Evolutionary conservation across 1,140 invertebrate species (phyloP).

Genomic region (Latrodectus geometricus): DNA sequence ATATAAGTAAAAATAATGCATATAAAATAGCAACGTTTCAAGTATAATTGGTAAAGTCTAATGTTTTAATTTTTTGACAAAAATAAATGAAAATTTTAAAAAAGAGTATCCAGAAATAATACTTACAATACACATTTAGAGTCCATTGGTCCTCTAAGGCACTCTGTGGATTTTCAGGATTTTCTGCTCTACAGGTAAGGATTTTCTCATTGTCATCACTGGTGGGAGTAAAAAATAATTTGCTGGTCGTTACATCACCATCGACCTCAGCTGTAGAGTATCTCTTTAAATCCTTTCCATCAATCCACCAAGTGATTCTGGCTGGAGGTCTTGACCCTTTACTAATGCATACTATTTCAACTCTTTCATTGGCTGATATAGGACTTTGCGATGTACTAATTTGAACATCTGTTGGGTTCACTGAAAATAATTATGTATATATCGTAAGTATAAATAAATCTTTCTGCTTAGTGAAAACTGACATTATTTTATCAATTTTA

Average conservation of each 20-base stretch:
- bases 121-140: constrained; percentile 64
- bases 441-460: too few species aligned
- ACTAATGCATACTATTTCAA: constrained; percentile 84
- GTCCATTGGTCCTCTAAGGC: constrained; percentile 63
- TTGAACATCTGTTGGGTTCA: constrained; percentile 82
- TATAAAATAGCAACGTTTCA: background rate
- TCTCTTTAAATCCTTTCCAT: constrained; percentile 42
- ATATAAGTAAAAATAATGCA: background rate
- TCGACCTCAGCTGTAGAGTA: constrained; percentile 39
- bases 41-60: too few species aligned
- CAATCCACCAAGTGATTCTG: constrained; percentile 89
- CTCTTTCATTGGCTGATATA: constrained; percentile 80
- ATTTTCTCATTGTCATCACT: constrained; percentile 86
- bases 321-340: constrained; percentile 86
- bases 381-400: constrained; percentile 76
- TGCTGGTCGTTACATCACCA: constrained; percentile 61
- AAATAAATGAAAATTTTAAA: background rate
- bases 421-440: constrained; percentile 71
- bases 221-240: constrained; percentile 70
- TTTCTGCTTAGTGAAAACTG: too few species aligned
- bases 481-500: too few species aligned
- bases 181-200: constrained; percentile 84
- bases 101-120: background rate
- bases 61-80: too few species aligned
- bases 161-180: constrained; percentile 71